Conservation (phyloP, 2,797 vertebrate species). For the Poecilia gillii region DNA sequence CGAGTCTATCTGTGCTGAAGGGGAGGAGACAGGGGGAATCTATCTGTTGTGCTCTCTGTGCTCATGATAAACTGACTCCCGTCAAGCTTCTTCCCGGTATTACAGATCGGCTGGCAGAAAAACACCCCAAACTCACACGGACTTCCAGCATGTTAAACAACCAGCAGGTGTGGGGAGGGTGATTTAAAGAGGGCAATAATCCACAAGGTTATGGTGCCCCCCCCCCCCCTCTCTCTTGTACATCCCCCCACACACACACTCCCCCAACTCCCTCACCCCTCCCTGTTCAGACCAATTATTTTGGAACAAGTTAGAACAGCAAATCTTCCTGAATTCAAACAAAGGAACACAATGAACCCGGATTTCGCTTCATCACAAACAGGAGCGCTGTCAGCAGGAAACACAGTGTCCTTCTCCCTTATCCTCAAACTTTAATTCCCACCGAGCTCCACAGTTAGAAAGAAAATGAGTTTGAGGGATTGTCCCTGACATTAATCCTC, state of each 20-base stretch:
- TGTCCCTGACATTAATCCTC: conserved; percentile 78
- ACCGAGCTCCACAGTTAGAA: conserved; percentile 73
- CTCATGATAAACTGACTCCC: conserved; percentile 84
- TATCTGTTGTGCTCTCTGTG: conserved; percentile 85
- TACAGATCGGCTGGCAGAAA: conserved; percentile 77
- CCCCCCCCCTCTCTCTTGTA: not conserved
- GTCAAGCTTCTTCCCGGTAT: conserved; percentile 76
- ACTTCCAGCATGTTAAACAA: conserved; percentile 72
- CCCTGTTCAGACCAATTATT: conserved; percentile 52
- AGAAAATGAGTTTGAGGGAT: conserved; percentile 80
- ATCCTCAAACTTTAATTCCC: conserved; percentile 73
- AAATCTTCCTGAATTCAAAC: conserved; percentile 46
- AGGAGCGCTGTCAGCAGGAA: conserved; percentile 46
- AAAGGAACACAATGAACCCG: conserved; percentile 50
- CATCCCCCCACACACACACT: too few species aligned
- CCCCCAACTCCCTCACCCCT: not conserved
- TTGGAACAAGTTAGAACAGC: conserved; percentile 59
- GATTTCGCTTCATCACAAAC: conserved; percentile 53
- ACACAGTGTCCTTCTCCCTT: conserved; percentile 50
- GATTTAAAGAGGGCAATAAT: conserved; percentile 59
- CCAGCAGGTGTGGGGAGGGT: conserved; percentile 46
- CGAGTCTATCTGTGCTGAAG: conserved; percentile 82
- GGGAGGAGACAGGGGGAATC: conserved; percentile 81
- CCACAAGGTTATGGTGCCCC: conserved; percentile 63
- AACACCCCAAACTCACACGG: conserved; percentile 70